phyloP scores from a whole-genome alignment of 2,113 vertebrate genomes.

The Drymodes brunneopygia region DNA sequence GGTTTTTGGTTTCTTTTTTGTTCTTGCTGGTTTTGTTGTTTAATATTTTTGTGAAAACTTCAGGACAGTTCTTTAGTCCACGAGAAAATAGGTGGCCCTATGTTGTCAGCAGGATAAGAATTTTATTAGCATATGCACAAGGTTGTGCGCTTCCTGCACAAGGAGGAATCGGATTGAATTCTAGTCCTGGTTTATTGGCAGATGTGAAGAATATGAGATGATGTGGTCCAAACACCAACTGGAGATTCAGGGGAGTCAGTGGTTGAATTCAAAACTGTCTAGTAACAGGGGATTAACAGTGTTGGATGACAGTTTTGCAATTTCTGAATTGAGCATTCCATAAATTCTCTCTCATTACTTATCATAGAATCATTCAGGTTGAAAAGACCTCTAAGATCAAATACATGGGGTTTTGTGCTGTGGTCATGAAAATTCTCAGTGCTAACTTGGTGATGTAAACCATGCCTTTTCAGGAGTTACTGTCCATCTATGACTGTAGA shows the following conservation, averaged over 20 bases:
- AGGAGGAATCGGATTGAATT: not conserved
- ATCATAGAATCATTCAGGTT: not conserved
- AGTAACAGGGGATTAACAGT: not conserved
- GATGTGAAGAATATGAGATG: not conserved
- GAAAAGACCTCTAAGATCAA: no score
- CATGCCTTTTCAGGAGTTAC: conserved; percentile 80
- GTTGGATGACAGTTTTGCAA: not conserved
- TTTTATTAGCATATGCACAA: not conserved
- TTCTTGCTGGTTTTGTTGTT: not conserved
- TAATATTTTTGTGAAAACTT: not conserved
- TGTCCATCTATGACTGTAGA: conserved; percentile 89
- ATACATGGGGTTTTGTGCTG: not conserved
- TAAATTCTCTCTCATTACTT: not conserved
- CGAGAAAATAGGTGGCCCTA: not conserved
- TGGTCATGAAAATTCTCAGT: not conserved
- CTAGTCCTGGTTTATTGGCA: not conserved
- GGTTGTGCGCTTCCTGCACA: not conserved
- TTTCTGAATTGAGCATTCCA: not conserved
- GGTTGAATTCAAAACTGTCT: not conserved
- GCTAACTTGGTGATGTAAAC: not conserved
- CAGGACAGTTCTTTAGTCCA: not conserved
- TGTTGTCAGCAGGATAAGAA: not conserved
- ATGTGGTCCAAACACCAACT: not conserved
- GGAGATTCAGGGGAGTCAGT: not conserved
- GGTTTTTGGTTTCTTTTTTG: not conserved